Percentiles rank a stretch among this genome's conserved stretches.
These are phyloP conservation scores for Danio albolineatus DNA, from an alignment of 2,797 vertebrate species.

Conservation along the genomic window DNA sequence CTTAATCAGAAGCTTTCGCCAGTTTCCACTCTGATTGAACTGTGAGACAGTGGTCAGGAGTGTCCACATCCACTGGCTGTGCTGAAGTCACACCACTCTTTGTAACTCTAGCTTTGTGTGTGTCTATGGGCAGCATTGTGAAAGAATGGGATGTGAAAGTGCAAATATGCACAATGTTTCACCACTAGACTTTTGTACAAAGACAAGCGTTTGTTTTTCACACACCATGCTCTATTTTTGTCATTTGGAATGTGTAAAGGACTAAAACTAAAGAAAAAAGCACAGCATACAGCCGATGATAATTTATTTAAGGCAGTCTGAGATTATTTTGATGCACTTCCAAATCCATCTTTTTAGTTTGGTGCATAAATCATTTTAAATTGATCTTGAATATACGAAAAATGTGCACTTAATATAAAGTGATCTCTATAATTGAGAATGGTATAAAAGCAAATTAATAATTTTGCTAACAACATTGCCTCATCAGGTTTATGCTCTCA, in stretches of 20 bases:
- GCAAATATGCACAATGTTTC: conserved; percentile 11
- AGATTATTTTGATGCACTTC: neutral
- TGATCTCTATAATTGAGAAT: too few relatives aligned
- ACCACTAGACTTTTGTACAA: conserved; percentile 3
- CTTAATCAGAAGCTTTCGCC: conserved; percentile 16
- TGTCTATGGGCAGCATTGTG: conserved; percentile 33
- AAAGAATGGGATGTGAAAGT: conserved; percentile 55
- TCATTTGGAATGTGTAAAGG: neutral
- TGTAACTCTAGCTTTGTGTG: conserved; percentile 27
- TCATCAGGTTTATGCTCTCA: too few relatives aligned
- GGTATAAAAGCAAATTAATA: too few relatives aligned
- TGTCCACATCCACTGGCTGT: conserved; percentile 50
- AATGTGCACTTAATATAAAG: too few relatives aligned
- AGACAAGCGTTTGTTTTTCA: neutral
- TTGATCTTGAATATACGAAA: too few relatives aligned
- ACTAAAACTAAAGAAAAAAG: neutral
- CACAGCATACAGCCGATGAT: neutral
- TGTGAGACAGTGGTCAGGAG: conserved; percentile 28
- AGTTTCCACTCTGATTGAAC: conserved; percentile 49
- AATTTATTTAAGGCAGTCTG: neutral
- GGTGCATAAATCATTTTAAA: too few relatives aligned
- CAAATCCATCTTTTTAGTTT: too few relatives aligned
- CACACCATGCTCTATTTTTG: neutral
- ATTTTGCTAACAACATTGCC: too few relatives aligned
- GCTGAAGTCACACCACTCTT: conserved; percentile 45